Base-by-base conservation (phyloP, 2,888 invertebrate species). In the Ischnura elegans region DNA sequence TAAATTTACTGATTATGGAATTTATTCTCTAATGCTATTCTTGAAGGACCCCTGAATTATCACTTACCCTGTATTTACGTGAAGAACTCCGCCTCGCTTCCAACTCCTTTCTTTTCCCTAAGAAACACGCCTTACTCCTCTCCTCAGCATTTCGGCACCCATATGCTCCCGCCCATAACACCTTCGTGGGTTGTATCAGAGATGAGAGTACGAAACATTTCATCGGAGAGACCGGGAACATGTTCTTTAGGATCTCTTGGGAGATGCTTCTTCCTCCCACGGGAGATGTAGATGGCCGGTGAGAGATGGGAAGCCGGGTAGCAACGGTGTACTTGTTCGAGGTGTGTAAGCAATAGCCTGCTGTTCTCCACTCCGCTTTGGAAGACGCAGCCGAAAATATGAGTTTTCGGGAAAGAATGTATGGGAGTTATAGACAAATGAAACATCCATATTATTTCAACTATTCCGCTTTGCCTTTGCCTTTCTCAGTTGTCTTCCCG, bases 181-280 rank as follows among this genome's bases (percentile, higher is more conserved):
- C 45, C 86, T 46, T 46, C 43, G 86, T n/a, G 86, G 86, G 86
- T 6, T 42, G 55, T 55, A 55, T 87, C 51, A n/a, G 90, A 90
- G 90, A 90, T 90, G 90, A 90, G 66, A 61, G 90, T 90, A 61
- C 61, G 10, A 10, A 21, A 10, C 86, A 45, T 46, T 55, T 43
- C 90, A 90, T 90, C 90, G 90, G 61, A 61, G 55, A 6, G 55
- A 10, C 55, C 90, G 36, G 76, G 90, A 61, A 61, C 90, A 43
- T 55, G 61, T 66, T 66, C 10, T 55, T 61, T 25, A 36, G 55
- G 55, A 87, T 55, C 55, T n/a, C 43, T 45, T 13, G 86, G 43
- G 86, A 36, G 84, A 36, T 43, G 25, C 36, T 19, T 36, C 29
- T 85, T 42, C 42, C 36, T 3, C 0, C 21, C 2, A n/a, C 43